These are phyloP conservation scores for Porites rus DNA, from an alignment of 92 coral and sea anemone genomes.

Conservation along the genomic window DNA sequence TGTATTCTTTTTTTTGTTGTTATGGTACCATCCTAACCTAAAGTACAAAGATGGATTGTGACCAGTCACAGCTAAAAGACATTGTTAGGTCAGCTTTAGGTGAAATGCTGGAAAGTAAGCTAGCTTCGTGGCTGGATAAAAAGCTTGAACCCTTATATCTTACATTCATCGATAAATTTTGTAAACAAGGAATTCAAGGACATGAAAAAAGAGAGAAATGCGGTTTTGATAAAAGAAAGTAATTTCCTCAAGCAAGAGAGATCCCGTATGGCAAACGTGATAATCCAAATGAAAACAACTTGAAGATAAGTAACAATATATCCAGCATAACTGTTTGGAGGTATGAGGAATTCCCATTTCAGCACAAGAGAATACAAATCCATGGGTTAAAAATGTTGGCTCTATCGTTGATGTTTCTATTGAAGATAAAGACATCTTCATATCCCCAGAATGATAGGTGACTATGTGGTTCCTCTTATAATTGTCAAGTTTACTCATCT, in stretches of 20 bases:
- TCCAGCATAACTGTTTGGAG: neutral
- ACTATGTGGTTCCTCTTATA: slow-evolving; percentile 3
- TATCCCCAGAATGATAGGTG: slow-evolving; percentile 17
- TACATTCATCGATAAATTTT: too few species aligned
- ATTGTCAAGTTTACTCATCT: slow-evolving; percentile 16
- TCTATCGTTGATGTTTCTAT: neutral
- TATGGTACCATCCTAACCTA: too few species aligned
- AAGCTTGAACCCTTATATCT: too few species aligned
- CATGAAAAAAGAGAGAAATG: neutral
- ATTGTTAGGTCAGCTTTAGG: too few species aligned
- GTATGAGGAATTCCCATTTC: slow-evolving; percentile 29
- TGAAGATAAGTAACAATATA: neutral
- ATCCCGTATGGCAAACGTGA: neutral
- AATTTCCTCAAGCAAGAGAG: neutral
- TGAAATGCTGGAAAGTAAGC: too few species aligned
- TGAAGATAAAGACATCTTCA: slow-evolving; percentile 9
- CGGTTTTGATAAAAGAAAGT: neutral
- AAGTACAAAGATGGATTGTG: too few species aligned
- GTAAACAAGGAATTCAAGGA: neutral
- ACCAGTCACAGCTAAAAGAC: too few species aligned
- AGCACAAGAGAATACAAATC: slow-evolving; percentile 8
- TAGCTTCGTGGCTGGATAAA: too few species aligned
- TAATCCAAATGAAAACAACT: neutral
- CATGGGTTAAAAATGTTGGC: slow-evolving; percentile 5
- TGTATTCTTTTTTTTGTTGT: too few species aligned